Conservation (phyloP, 2,113 vertebrate species). For the Hippocampus zosterae region DNA sequence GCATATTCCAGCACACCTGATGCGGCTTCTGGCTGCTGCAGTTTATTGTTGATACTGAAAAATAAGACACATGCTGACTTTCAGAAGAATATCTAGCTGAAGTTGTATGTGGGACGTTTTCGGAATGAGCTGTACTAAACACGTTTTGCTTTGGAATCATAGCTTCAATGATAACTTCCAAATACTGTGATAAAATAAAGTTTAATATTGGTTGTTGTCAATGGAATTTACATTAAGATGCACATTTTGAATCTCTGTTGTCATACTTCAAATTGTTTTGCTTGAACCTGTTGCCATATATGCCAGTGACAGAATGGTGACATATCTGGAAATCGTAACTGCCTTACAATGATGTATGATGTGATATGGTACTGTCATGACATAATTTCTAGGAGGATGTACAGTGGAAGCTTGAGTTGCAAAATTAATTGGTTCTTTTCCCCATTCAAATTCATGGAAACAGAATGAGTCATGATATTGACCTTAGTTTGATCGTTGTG, state of each 20-base stretch:
- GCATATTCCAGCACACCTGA: slow-evolving; percentile 95
- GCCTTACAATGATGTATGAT: too few species aligned
- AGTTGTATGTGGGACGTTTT: not conserved
- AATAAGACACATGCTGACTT: slow-evolving; percentile 20
- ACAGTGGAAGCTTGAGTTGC: too few species aligned
- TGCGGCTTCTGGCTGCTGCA: slow-evolving; percentile 96
- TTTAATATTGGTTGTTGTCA: too few species aligned
- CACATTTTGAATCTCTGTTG: not conserved
- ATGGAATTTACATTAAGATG: not conserved
- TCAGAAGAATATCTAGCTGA: not conserved
- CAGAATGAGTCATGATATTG: too few species aligned
- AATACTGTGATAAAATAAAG: not conserved
- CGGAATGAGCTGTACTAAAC: too few species aligned
- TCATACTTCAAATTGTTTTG: not conserved
- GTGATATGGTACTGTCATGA: too few species aligned
- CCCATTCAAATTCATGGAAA: too few species aligned
- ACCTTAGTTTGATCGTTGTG: too few species aligned
- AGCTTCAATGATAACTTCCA: not conserved
- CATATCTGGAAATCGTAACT: too few species aligned
- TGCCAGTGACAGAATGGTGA: too few species aligned
- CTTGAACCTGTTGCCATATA: not conserved
- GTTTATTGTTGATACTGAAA: slow-evolving; percentile 95
- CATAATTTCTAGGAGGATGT: too few species aligned
- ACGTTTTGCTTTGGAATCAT: not conserved
- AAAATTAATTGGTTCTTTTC: too few species aligned